These are phyloP conservation scores for Drosophila prosaltans DNA, from an alignment of 1,140 invertebrate genomes.

Conservation along the genomic window DNA sequence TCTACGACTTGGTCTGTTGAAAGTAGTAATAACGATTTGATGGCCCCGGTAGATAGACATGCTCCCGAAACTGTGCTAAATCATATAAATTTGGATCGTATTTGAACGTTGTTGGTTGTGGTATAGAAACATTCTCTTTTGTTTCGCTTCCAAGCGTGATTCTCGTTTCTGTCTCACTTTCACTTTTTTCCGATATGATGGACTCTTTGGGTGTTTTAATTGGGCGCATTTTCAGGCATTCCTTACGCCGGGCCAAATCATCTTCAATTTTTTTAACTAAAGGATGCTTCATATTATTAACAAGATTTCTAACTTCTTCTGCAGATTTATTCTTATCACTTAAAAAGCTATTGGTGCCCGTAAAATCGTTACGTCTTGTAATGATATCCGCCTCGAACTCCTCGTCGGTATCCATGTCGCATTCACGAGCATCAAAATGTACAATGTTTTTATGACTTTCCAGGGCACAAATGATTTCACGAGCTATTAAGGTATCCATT, in stretches of 20 bases:
- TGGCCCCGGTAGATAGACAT: slow-evolving; percentile 39
- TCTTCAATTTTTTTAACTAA: slow-evolving; percentile 10
- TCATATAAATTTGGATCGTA: slow-evolving; percentile 50
- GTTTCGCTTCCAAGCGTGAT: not conserved
- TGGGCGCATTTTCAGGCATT: slow-evolving; percentile 23
- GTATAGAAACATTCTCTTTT: not conserved
- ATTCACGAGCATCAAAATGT: slow-evolving; percentile 43
- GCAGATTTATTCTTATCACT: slow-evolving; percentile 27
- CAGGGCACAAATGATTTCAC: slow-evolving; percentile 30
- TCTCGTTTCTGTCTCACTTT: slow-evolving; percentile 16
- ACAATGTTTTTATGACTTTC: slow-evolving; percentile 26
- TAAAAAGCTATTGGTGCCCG: slow-evolving; percentile 26
- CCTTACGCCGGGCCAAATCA: not conserved
- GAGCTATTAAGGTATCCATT: not conserved
- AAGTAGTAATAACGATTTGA: slow-evolving; percentile 47
- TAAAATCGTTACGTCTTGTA: slow-evolving; percentile 46
- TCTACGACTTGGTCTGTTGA: slow-evolving; percentile 1
- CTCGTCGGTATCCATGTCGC: slow-evolving; percentile 38
- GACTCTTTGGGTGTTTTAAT: not conserved
- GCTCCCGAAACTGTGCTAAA: slow-evolving; percentile 39
- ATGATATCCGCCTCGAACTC: slow-evolving; percentile 48
- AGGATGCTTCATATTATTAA: slow-evolving; percentile 30
- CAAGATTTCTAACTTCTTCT: slow-evolving; percentile 8
- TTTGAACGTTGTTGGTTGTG: slow-evolving; percentile 13
- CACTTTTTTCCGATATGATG: not conserved